These are phyloP conservation scores for Tenualosa thibaudeaui DNA, from an alignment of 2,797 vertebrate species.

Conservation along the genomic window DNA sequence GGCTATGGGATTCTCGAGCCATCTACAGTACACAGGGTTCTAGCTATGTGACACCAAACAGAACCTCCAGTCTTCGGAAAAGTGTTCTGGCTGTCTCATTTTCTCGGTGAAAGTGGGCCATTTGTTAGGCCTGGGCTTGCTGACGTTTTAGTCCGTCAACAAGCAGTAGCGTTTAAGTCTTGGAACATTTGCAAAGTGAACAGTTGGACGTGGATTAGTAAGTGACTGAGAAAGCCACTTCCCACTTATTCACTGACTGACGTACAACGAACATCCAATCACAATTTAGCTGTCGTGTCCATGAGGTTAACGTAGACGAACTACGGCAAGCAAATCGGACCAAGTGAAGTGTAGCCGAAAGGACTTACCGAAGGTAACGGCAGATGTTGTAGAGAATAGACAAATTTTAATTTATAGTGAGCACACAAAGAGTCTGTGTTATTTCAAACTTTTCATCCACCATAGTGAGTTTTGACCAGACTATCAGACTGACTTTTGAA, in stretches of 20 bases:
- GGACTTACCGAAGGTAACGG: neutral
- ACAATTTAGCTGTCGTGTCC: slow-evolving; percentile 76
- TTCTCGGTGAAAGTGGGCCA: slow-evolving; percentile 70
- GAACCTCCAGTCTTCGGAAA: slow-evolving; percentile 72
- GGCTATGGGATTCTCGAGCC: slow-evolving; percentile 6
- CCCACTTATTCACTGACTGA: slow-evolving; percentile 37
- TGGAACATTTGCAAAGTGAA: neutral
- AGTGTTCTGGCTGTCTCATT: slow-evolving; percentile 69
- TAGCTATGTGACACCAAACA: slow-evolving; percentile 27
- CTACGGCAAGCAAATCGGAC: slow-evolving; percentile 62
- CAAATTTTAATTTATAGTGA: neutral
- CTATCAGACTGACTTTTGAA: neutral
- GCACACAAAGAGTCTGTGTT: neutral
- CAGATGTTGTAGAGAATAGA: neutral
- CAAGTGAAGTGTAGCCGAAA: neutral
- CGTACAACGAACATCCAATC: slow-evolving; percentile 54
- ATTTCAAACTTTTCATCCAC: neutral
- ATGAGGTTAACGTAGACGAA: slow-evolving; percentile 49
- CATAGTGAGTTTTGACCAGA: neutral
- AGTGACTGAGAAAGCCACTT: neutral
- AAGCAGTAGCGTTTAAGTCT: neutral
- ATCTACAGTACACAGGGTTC: slow-evolving; percentile 15
- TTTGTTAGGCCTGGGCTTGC: slow-evolving; percentile 46
- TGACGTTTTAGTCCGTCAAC: neutral
- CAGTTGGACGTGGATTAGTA: neutral